Evolutionary conservation across 2,113 vertebrate genomes (phyloP), one percentile per base, ranked within the genome.

Genomic region (Neogale vison): DNA sequence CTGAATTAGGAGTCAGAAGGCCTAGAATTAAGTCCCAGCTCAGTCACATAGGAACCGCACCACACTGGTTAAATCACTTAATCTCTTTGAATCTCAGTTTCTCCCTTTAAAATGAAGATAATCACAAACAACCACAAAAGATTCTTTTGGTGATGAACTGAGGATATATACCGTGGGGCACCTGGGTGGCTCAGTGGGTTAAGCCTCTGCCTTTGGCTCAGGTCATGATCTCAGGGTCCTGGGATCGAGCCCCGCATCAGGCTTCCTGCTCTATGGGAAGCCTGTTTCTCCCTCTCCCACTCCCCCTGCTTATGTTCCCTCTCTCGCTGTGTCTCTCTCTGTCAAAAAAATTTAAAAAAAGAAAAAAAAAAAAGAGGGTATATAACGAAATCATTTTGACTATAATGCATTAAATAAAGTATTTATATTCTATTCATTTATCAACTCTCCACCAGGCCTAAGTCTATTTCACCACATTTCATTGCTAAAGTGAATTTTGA

Each of bases 381-480:
- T 31, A 74, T 26, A 63, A 45, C 55, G 34, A 91, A 79, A 34
- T 14, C 4, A 79, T 79, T 91, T n/a, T 83, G 61, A 87, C 17
- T 18, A 83, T 74, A 61, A 93, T 88, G 65, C 77, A 84, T n/a
- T n/a, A 91, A 84, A 93, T 31, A 91, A 88, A 94, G 17, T 10
- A 81, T 24, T 45, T 57, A 47, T 31, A n/a, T 12, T 88, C 59
- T 79, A 47, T 83, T 77, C 79, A 61, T 26, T 77, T 79, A 81
- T 90, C 63, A 50, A 26, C 24, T 91, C 11, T 31, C 50, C 18
- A 4, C 52, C 21, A 55, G 3, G 8, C 67, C 74, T 86, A 55
- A 24, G 50, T 57, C 47, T 74, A 87, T 88, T 87, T 92, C 31
- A 82, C 71, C 65, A 79, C 42, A 94, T 72, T 95, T 95, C 81